Conservation (phyloP, 92 coral and sea anemone species). For the Parazoanthus swiftii region DNA sequence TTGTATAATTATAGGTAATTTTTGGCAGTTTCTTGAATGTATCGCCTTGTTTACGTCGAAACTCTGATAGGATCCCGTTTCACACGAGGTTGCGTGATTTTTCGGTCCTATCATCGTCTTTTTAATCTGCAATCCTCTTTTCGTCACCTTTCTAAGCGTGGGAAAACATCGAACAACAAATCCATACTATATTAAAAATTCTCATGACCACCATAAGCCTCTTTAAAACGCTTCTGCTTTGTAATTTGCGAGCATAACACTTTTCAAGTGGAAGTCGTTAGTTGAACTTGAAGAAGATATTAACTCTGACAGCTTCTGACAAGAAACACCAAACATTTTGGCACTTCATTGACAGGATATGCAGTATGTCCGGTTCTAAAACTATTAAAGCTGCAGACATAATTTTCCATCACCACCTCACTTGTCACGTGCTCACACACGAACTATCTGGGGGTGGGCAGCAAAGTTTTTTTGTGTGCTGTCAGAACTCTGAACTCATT, state of each 20-base stretch:
- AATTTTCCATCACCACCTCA: too few species aligned
- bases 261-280: too few species aligned
- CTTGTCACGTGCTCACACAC: background rate
- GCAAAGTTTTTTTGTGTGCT: too few species aligned
- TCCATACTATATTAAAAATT: background rate
- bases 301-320: background rate
- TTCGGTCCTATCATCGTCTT: background rate
- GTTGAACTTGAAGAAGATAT: background rate
- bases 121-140: slow-evolving; percentile 12
- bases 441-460: too few species aligned
- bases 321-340: background rate
- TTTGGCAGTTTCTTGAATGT: background rate
- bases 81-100: background rate
- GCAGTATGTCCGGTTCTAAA: background rate
- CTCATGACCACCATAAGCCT: background rate
- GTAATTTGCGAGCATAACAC: background rate
- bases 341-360: background rate
- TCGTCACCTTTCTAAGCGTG: background rate
- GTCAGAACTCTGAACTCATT: too few species aligned
- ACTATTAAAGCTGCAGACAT: background rate
- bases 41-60: background rate
- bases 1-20: background rate
- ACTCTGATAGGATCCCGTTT: background rate
- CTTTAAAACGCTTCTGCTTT: background rate
- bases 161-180: background rate